These are phyloP conservation scores for Hiodon alosoides DNA, from an alignment of 2,113 vertebrate genomes.

Conservation along the genomic window DNA sequence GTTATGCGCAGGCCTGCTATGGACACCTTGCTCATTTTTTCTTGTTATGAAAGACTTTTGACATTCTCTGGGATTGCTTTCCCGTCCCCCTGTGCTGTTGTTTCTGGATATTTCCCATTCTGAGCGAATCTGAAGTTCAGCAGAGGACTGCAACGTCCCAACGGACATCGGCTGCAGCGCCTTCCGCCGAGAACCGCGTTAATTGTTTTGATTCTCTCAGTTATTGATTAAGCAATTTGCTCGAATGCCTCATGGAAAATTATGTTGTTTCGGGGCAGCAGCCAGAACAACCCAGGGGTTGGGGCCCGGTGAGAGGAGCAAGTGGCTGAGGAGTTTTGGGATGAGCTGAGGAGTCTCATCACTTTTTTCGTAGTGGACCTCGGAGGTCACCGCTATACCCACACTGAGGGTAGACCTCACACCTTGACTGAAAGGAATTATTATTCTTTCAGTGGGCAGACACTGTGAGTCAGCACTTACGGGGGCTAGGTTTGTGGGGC, in stretches of 20 bases:
- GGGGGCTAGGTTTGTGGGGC: too few species aligned
- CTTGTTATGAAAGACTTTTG: background rate
- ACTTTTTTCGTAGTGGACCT: too few species aligned
- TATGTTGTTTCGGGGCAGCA: background rate
- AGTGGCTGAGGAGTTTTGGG: too few species aligned
- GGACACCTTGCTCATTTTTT: background rate
- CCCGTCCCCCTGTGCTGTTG: constrained; percentile 2
- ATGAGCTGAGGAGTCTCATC: too few species aligned
- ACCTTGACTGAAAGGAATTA: too few species aligned
- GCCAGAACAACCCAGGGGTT: background rate
- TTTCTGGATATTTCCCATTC: background rate
- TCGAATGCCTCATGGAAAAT: background rate
- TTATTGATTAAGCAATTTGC: constrained; percentile 14
- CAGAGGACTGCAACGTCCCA: background rate
- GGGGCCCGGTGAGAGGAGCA: too few species aligned
- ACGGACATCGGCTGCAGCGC: background rate
- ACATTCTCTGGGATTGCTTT: background rate
- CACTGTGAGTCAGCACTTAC: too few species aligned
- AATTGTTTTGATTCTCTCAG: constrained; percentile 1
- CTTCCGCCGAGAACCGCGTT: background rate
- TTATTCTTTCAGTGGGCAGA: too few species aligned
- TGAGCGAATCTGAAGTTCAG: constrained; percentile 6
- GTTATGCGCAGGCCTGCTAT: too few species aligned
- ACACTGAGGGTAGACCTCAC: too few species aligned
- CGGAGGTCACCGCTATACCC: too few species aligned